Conservation (phyloP, 2,888 invertebrate species). For the Ptilodon capucinus region DNA sequence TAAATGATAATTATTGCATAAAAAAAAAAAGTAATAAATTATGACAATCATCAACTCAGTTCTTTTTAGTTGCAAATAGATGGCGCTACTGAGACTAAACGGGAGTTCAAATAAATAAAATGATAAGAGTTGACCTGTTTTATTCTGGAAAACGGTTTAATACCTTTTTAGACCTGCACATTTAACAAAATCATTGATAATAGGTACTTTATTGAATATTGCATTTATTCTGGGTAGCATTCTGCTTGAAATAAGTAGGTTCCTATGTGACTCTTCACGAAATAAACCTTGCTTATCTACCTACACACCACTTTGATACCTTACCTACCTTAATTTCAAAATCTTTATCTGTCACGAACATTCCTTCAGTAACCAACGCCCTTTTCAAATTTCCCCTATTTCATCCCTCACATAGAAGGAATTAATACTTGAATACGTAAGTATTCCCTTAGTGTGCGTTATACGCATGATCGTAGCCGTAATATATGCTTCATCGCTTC, state of each 20-base stretch:
- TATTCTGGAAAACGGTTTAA: too few species aligned
- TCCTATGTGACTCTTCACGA: too few species aligned
- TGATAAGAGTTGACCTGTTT: too few species aligned
- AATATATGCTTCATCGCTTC: background rate
- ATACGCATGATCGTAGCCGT: background rate
- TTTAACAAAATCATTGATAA: too few species aligned
- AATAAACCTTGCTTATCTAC: background rate
- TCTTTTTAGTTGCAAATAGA: background rate
- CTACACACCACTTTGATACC: constrained; percentile 11
- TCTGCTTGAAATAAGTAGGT: too few species aligned
- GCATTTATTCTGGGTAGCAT: too few species aligned
- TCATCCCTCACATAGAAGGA: constrained; percentile 5
- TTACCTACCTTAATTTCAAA: constrained; percentile 13
- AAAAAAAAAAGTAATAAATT: too few species aligned
- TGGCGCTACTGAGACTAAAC: background rate
- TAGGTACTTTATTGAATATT: too few species aligned
- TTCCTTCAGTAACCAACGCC: constrained; percentile 6
- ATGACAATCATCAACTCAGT: background rate
- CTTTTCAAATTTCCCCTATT: constrained; percentile 5
- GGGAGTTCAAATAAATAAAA: background rate
- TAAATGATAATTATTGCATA: too few species aligned
- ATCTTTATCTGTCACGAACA: constrained; percentile 2
- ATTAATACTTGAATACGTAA: background rate
- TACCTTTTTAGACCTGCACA: too few species aligned
- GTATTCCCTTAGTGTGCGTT: background rate